Evolutionary conservation across 2,888 invertebrate species (phyloP), one percentile per base, ranked within the genome.

Genomic region (Himalopsyche tibetana): DNA sequence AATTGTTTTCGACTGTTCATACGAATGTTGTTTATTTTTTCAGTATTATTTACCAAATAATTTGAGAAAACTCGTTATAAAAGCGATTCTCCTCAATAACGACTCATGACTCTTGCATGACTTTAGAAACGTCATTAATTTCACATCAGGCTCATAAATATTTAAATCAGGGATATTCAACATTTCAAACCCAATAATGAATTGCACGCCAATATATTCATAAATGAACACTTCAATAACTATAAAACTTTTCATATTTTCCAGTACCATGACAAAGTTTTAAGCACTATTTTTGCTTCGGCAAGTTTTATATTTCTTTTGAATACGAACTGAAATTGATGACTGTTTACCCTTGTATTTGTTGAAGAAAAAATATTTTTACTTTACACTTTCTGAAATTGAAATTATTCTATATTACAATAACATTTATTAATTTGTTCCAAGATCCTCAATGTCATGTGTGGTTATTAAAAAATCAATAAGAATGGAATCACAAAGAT

Each of bases 21-120:
- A 51, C 51, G 15, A 51, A 51, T 51, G 51, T 51, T 51, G 15
- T 51, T 51, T 51, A 15, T 51, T 51, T 51, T 51, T 51, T 11
- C 11, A 45, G 45, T 45, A 45, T 45, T 45, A 6, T 56, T 63
- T 8, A 63, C 8, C 6, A 19, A 63, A 63, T 63, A 63, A 63
- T 63, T 63, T 63, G n/a, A 19, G 28, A 63, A 63, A 19, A 19
- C 19, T 63, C 63, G 63, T 19, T 63, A 63, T 6, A 63, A 63
- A 63, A 63, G 63, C 28, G 19, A 63, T 63, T 63, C 63, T 63
- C 19, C 6, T 63, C 63, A 63, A 63, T 63, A 63, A 63, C 19
- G 63, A 63, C 63, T 63, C 63, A 63, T 63, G 63, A 63, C 63
- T 63, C 63, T 63, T 63, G 63, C 63, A 63, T 63, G 63, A 63